phyloP scores from a whole-genome alignment of 1,140 invertebrate genomes.

The Drosophila triauraria region DNA sequence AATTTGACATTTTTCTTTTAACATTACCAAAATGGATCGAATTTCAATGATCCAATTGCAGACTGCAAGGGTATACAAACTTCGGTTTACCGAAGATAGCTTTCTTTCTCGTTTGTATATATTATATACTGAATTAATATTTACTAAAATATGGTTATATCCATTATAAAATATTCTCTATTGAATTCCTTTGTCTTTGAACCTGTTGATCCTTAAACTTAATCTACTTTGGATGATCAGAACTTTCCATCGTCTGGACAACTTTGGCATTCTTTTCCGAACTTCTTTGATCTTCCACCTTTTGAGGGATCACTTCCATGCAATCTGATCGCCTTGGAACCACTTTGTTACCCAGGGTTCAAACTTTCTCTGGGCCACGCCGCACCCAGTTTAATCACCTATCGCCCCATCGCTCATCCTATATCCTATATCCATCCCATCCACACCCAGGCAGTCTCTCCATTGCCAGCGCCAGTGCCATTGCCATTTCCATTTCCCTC shows the following conservation, averaged over 20 bases:
- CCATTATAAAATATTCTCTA: neutral
- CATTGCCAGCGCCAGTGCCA: neutral
- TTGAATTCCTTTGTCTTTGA: neutral
- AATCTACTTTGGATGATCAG: neutral
- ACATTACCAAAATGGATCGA: too few relatives aligned
- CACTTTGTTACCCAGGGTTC: conserved; percentile 46
- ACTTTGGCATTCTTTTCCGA: neutral
- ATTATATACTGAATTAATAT: too few relatives aligned
- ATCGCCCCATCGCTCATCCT: conserved; percentile 27
- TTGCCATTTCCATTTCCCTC: conserved; percentile 10
- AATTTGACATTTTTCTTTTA: too few relatives aligned
- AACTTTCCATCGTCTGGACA: conserved; percentile 21
- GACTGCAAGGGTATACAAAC: too few relatives aligned
- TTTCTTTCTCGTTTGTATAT: too few relatives aligned
- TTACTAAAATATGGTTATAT: too few relatives aligned
- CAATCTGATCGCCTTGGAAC: conserved; percentile 25
- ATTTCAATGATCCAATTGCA: too few relatives aligned
- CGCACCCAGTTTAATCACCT: conserved; percentile 43
- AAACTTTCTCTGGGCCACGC: conserved; percentile 59
- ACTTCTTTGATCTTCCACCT: conserved; percentile 12
- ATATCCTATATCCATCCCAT: conserved; percentile 18
- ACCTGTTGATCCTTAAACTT: conserved; percentile 9
- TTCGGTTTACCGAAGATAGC: too few relatives aligned
- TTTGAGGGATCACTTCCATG: conserved; percentile 9
- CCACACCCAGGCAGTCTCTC: conserved; percentile 28